Conservation (phyloP, 64 coral and sea anemone species). For the Anthopleura sola region DNA sequence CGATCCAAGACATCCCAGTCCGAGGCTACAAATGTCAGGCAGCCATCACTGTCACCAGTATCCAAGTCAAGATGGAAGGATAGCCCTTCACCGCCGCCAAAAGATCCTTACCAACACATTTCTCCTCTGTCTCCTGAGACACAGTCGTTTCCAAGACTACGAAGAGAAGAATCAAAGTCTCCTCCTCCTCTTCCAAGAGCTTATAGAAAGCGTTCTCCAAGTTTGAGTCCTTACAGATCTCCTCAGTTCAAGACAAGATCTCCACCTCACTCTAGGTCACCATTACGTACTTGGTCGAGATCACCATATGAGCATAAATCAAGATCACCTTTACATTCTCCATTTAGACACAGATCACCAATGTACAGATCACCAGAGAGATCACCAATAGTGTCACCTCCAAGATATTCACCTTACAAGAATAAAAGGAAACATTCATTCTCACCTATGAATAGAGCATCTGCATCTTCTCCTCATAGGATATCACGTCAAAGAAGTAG, state of each 20-base stretch:
- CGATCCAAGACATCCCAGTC: conserved; percentile 52
- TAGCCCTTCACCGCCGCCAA: conserved; percentile 44
- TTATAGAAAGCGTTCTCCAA: conserved; percentile 71
- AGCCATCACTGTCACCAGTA: conserved; percentile 56
- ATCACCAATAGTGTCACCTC: conserved; percentile 61
- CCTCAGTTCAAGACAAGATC: conserved; percentile 48
- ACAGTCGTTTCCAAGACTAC: conserved; percentile 30
- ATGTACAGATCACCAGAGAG: conserved; percentile 74
- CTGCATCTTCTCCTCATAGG: conserved; percentile 32
- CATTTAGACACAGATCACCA: conserved; percentile 48
- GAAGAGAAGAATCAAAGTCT: conserved; percentile 46
- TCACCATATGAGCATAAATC: conserved; percentile 90
- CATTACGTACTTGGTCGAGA: conserved; percentile 68
- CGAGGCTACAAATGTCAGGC: not conserved
- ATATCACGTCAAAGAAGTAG: conserved; percentile 34
- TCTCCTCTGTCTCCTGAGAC: conserved; percentile 25
- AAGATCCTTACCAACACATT: conserved; percentile 10
- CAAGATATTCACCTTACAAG: conserved; percentile 66
- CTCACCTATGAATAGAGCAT: conserved; percentile 31
- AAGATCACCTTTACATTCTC: conserved; percentile 83
- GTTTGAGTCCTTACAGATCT: conserved; percentile 61
- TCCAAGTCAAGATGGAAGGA: conserved; percentile 89
- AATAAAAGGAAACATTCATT: conserved; percentile 28
- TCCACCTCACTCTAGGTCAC: conserved; percentile 63
- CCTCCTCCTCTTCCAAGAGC: conserved; percentile 74